phyloP scores from a whole-genome alignment of 2,888 invertebrate species.

The Leuctra nigra region DNA sequence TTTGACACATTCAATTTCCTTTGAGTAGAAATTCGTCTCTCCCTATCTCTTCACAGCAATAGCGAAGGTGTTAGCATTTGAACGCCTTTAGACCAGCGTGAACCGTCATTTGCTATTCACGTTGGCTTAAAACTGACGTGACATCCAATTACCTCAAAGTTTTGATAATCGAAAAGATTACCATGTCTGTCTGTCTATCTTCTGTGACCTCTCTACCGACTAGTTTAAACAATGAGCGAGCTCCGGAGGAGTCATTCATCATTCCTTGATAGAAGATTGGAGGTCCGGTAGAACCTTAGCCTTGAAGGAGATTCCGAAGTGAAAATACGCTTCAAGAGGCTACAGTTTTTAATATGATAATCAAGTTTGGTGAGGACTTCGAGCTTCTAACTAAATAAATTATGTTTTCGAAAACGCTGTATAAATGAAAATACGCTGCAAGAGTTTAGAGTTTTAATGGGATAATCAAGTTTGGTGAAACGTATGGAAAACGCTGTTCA shows the following conservation, averaged over 20 bases:
- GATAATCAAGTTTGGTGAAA: no score
- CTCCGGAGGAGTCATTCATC: conserved; percentile 16
- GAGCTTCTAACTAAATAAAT: no score
- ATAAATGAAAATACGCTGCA: no score
- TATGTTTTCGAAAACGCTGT: no score
- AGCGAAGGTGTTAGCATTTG: conserved; percentile 1
- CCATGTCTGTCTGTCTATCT: conserved; percentile 13
- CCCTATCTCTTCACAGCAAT: neutral
- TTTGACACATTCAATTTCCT: conserved; percentile 13
- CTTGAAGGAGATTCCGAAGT: no score
- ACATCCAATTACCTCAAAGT: conserved; percentile 25
- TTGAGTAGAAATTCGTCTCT: no score
- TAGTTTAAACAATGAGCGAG: conserved; percentile 25
- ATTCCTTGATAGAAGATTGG: conserved; percentile 11
- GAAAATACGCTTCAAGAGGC: no score
- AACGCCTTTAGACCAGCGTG: conserved; percentile 1
- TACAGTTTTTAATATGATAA: no score
- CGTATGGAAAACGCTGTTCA: no score
- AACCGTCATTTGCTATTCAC: conserved; percentile 10
- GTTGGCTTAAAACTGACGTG: conserved; percentile 14
- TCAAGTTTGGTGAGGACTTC: no score
- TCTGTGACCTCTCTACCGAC: conserved; percentile 17
- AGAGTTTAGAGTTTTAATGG: no score
- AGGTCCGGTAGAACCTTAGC: conserved; percentile 12
- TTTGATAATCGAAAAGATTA: conserved; percentile 28